phyloP scores from a whole-genome alignment of 2,797 vertebrate genomes.

The Carduelis carduelis region DNA sequence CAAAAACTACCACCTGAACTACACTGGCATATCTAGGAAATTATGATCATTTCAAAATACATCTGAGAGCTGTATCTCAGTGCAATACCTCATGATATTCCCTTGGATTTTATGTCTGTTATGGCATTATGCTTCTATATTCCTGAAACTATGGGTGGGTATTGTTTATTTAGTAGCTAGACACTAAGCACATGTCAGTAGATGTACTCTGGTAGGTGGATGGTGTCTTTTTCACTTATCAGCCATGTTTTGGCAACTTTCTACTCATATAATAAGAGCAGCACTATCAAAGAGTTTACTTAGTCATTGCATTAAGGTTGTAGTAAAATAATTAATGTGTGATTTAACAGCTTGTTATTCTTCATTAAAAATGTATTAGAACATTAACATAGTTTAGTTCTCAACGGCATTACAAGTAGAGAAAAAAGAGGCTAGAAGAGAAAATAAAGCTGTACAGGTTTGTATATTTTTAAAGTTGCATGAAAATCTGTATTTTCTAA shows the following conservation, averaged over 20 bases:
- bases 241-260: background rate
- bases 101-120: background rate
- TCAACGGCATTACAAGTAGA: background rate
- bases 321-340: constrained; percentile 43
- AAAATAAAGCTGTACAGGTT: background rate
- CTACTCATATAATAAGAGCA: background rate
- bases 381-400: constrained; percentile 21
- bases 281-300: background rate
- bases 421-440: background rate
- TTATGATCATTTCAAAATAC: background rate
- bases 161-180: background rate
- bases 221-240: background rate
- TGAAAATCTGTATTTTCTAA: background rate
- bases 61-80: background rate
- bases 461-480: background rate
- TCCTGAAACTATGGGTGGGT: background rate
- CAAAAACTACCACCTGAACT: background rate
- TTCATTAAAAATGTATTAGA: constrained; percentile 60
- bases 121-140: background rate
- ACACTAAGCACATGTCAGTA: background rate
- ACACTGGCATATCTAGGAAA: background rate
- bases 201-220: background rate
- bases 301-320: constrained; percentile 10
- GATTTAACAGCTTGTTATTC: constrained; percentile 56
- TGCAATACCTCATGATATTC: background rate